These are phyloP conservation scores for Xyrichtys novacula DNA, from an alignment of 2,797 vertebrate genomes.

Conservation along the genomic window DNA sequence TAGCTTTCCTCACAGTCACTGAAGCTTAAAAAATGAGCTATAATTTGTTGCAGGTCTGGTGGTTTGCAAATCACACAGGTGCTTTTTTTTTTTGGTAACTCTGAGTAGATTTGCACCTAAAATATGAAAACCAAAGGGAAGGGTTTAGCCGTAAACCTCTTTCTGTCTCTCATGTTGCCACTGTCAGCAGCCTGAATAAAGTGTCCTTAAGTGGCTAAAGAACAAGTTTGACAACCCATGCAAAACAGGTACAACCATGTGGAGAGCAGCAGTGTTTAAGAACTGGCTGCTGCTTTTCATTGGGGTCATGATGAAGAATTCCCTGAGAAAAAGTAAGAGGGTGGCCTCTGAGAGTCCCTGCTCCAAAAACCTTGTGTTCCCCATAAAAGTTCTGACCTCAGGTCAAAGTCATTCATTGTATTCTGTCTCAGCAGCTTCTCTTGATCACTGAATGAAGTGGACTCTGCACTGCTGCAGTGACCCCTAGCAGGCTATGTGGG, in stretches of 20 bases:
- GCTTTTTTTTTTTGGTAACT: not conserved
- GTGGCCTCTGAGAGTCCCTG: constrained; percentile 16
- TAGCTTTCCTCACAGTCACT: not conserved
- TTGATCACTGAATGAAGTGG: not conserved
- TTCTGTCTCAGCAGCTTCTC: constrained; percentile 2
- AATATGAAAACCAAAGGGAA: constrained; percentile 3
- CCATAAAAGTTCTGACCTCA: constrained; percentile 29
- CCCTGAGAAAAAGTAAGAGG: constrained; percentile 18
- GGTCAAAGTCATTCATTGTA: constrained; percentile 30
- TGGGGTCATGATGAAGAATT: constrained; percentile 39
- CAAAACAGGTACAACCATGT: constrained; percentile 25
- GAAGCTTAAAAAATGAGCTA: not conserved
- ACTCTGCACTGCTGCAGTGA: constrained; percentile 51
- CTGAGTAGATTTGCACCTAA: not conserved
- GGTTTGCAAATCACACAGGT: not conserved
- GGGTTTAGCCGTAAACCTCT: constrained; percentile 2
- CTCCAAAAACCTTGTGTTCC: constrained; percentile 38
- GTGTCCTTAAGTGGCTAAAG: constrained; percentile 13
- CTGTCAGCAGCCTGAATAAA: constrained; percentile 14
- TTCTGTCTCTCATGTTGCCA: not conserved
- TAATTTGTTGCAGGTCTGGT: not conserved
- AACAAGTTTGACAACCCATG: constrained; percentile 21
- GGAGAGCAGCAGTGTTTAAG: not conserved
- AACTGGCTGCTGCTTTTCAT: constrained; percentile 23
- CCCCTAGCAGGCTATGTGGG: constrained; percentile 58